Evolutionary conservation across 2,888 invertebrate species (phyloP), one percentile per base, ranked within the genome.

Genomic region (Drosophila prostipennis): DNA sequence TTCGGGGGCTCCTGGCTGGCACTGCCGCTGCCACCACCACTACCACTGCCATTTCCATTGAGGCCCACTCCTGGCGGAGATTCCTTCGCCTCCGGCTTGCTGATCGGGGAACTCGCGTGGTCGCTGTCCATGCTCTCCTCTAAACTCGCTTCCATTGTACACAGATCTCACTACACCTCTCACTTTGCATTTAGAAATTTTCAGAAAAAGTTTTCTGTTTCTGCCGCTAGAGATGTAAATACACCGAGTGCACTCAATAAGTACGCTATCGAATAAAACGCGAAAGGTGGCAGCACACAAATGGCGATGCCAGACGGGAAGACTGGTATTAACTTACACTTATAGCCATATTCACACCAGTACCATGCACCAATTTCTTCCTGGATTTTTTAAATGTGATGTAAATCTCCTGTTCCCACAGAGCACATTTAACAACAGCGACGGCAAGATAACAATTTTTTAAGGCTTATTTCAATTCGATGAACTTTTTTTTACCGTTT

Each of bases 41-140:
- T 49, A 16, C 51, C 56, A 39, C 43, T 59, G 8, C 59, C 51
- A 29, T 79, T 82, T 11, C 85, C 82, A 49, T 85, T 85, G 5
- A 82, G 60, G 23, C 42, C 53, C 13, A 46, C 52, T 8, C 55
- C 68, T 11, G 64, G 71, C 7, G 85, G 77, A 11, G 86, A 75
- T 56, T 69, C 40, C 13, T 16, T 46, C 16, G n/a, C 42, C 16
- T 71, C 71, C 13, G 55, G 36, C 6, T 51, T 60, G 14, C 23
- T 53, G 2, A 14, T 53, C 3, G 49, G 59, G 40, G 67, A 57
- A 70, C 75, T 74, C 13, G 46, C 65, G 32, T 55, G 67, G n/a
- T 82, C 86, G 8, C 69, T 70, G 37, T 83, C 82, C 77, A 83
- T 82, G 34, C 64, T 85, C 43, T 85, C 82, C 6, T 83, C 82